These are phyloP conservation scores for Dorcus hopei DNA, from an alignment of 2,888 invertebrate genomes.

Conservation along the genomic window DNA sequence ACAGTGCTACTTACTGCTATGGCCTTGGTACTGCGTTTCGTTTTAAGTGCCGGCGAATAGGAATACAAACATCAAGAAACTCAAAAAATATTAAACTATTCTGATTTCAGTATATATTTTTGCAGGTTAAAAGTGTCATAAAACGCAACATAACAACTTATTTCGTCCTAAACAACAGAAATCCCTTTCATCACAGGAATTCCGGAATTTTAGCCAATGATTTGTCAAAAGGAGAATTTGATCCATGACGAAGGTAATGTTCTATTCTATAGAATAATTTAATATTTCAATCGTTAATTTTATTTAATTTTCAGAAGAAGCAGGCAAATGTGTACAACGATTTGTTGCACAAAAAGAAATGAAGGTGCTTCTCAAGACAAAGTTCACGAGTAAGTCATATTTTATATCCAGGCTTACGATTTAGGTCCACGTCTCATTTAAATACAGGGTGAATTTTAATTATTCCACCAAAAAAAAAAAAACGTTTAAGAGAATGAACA, in stretches of 20 bases:
- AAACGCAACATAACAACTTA: slow-evolving; percentile 50
- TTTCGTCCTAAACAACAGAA: slow-evolving; percentile 47
- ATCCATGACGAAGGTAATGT: slow-evolving; percentile 29
- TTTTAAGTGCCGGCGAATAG: too few relatives aligned
- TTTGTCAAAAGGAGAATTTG: slow-evolving; percentile 26
- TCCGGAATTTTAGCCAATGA: slow-evolving; percentile 29
- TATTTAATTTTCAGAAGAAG: not conserved
- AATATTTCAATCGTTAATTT: too few relatives aligned
- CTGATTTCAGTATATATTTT: not conserved
- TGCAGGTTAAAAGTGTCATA: slow-evolving; percentile 50
- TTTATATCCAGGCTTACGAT: not conserved
- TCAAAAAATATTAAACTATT: too few relatives aligned
- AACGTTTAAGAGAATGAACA: too few relatives aligned
- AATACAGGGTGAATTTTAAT: too few relatives aligned
- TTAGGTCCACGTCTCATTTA: too few relatives aligned
- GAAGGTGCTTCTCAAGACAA: not conserved
- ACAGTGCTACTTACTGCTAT: too few relatives aligned
- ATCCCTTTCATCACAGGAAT: slow-evolving; percentile 41
- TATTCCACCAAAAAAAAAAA: too few relatives aligned
- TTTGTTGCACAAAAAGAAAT: slow-evolving; percentile 2
- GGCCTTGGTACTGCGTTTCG: too few relatives aligned
- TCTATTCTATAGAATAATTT: not conserved
- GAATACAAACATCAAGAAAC: too few relatives aligned
- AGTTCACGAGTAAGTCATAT: not conserved
- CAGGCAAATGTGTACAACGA: not conserved